Conservation (phyloP, 1,140 invertebrate species). For the Mizuhopecten yessoensis region DNA sequence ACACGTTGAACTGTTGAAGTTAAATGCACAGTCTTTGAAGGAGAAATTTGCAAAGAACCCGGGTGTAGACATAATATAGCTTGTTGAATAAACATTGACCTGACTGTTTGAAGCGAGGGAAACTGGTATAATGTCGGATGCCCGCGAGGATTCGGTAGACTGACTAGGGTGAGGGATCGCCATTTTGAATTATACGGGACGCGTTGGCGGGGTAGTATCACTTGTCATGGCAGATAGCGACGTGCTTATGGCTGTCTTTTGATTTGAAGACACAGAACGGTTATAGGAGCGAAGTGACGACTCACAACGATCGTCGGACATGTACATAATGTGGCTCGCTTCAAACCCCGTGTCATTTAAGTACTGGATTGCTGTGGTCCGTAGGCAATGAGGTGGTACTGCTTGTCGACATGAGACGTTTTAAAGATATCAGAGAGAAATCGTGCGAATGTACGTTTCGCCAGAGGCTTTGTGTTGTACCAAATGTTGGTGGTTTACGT, state of each 20-base stretch:
- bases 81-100: neutral
- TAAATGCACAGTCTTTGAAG: neutral
- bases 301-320: slow-evolving; percentile 42
- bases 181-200: neutral
- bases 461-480: slow-evolving; percentile 17
- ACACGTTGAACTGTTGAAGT: neutral
- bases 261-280: neutral
- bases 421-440: slow-evolving; percentile 50
- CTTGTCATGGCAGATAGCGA: neutral
- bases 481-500: slow-evolving; percentile 22
- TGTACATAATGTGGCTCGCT: slow-evolving; percentile 39
- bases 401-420: neutral
- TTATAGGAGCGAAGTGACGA: slow-evolving; percentile 31
- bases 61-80: neutral
- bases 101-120: neutral
- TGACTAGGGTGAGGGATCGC: neutral
- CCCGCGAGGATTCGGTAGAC: neutral
- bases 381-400: slow-evolving; percentile 41
- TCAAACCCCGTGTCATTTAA: slow-evolving; percentile 51
- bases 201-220: neutral
- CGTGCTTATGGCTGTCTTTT: neutral
- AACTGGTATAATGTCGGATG: neutral
- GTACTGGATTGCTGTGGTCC: slow-evolving; percentile 47
- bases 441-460: no score
- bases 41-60: neutral